Evolutionary conservation across 2,888 invertebrate species (phyloP).

Genomic region (Caenorhabditis sp.): DNA sequence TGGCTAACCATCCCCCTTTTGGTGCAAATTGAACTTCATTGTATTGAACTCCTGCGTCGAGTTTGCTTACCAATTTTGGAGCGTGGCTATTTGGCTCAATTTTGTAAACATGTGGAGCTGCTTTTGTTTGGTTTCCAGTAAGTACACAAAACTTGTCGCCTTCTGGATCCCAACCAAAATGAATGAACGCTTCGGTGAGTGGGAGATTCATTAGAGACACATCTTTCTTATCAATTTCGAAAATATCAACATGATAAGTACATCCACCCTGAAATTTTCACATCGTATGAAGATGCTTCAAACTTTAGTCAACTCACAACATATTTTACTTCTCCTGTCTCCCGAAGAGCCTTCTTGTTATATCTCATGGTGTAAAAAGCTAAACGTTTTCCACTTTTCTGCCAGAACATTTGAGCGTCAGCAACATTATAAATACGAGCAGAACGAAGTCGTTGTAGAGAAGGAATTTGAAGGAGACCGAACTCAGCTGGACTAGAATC

Average conservation of each 20-base stretch:
- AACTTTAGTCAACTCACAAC: slow-evolving; percentile 75
- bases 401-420: slow-evolving; percentile 98
- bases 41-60: slow-evolving; percentile 65
- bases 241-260: slow-evolving; percentile 98
- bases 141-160: slow-evolving; percentile 96
- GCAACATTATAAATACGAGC: slow-evolving; percentile 85
- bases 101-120: slow-evolving; percentile 63
- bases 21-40: slow-evolving; percentile 73
- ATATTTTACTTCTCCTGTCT: slow-evolving; percentile 91
- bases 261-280: slow-evolving; percentile 77
- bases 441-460: slow-evolving; percentile 72
- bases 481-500: slow-evolving; percentile 63
- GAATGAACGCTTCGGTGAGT: slow-evolving; percentile 80
- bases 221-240: slow-evolving; percentile 86
- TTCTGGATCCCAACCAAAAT: slow-evolving; percentile 97
- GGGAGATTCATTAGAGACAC: slow-evolving; percentile 97
- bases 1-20: slow-evolving; percentile 73
- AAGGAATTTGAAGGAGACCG: slow-evolving; percentile 63
- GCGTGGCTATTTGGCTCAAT: slow-evolving; percentile 64
- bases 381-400: slow-evolving; percentile 85
- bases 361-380: slow-evolving; percentile 87
- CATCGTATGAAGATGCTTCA: not conserved
- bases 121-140: slow-evolving; percentile 77
- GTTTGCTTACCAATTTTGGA: slow-evolving; percentile 62
- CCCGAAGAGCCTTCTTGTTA: slow-evolving; percentile 83